Conservation (phyloP, 1,140 invertebrate species). For the Melanaphis sacchari region DNA sequence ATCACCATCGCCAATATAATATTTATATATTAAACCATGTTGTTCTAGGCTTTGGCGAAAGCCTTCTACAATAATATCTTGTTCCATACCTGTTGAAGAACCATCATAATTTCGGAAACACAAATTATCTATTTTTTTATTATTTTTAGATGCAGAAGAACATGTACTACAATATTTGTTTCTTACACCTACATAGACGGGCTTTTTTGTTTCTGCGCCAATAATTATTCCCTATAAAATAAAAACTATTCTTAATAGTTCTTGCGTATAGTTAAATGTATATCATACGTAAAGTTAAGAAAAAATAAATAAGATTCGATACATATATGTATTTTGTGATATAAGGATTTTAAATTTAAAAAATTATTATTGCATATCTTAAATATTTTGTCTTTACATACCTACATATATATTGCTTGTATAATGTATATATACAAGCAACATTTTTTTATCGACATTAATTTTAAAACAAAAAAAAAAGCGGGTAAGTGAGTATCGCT, state of each 20-base stretch:
- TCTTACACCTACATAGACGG: not conserved
- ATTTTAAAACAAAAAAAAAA: too few species aligned
- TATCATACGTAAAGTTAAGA: too few species aligned
- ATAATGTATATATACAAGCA: too few species aligned
- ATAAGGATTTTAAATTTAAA: too few species aligned
- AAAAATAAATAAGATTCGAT: too few species aligned
- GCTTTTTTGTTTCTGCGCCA: constrained; percentile 8
- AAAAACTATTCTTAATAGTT: not conserved
- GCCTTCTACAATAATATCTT: constrained; percentile 32
- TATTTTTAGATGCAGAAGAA: not conserved
- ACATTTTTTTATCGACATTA: too few species aligned
- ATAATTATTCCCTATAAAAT: not conserved
- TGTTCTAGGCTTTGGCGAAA: not conserved
- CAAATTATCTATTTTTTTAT: not conserved
- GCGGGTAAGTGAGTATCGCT: too few species aligned
- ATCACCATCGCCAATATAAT: constrained; percentile 43
- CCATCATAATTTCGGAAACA: constrained; percentile 23
- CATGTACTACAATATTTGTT: constrained; percentile 17
- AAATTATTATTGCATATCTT: too few species aligned
- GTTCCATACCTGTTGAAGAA: not conserved
- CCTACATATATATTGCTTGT: too few species aligned
- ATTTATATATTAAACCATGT: constrained; percentile 15
- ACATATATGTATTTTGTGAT: too few species aligned
- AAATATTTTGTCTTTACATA: too few species aligned
- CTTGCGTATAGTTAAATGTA: too few species aligned